Conservation (phyloP, 1,140 invertebrate genomes). For the Apis mellifera region Amel_HAv3.1 CM009939.2:6459501-6460000, state of each 20-base stretch:
- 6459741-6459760: slow-evolving; percentile 64
- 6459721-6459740: slow-evolving; percentile 68
- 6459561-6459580: slow-evolving; percentile 4
- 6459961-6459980: background rate
- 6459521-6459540: background rate
- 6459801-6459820: background rate
- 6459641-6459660: slow-evolving; percentile 22
- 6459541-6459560: too few relatives aligned
- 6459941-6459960: background rate
- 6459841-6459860: slow-evolving; percentile 47
- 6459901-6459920: background rate
- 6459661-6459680: slow-evolving; percentile 22
- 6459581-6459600: slow-evolving; percentile 39
- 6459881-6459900: slow-evolving; percentile 54
- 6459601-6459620: slow-evolving; percentile 21
- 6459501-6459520: background rate
- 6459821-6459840: slow-evolving; percentile 57
- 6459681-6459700: slow-evolving; percentile 28
- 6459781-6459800: background rate
- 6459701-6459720: slow-evolving; percentile 64
- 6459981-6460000: slow-evolving; percentile 15
- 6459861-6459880: slow-evolving; percentile 30
- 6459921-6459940: background rate
- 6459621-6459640: too few relatives aligned
- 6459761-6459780: background rate